Conservation (phyloP, 2,888 invertebrate species). For the Megaustenia siamemsis region DNA sequence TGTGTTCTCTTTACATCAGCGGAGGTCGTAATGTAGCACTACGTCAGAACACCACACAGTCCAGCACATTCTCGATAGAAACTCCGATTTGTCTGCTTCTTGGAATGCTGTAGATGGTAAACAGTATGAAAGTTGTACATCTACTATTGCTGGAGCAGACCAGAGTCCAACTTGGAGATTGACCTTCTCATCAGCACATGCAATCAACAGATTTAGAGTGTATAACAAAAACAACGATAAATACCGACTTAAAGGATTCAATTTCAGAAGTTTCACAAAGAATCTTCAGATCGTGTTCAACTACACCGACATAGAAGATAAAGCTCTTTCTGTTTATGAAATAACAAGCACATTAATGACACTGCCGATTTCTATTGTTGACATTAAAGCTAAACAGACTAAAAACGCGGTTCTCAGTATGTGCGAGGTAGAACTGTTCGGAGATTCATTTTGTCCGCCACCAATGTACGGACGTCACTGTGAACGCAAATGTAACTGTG, state of each 20-base stretch:
- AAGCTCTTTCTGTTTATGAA: background rate
- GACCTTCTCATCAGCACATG: background rate
- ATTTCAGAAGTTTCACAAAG: background rate
- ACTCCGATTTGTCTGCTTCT: background rate
- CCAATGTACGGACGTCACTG: background rate
- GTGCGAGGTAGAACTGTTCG: constrained; percentile 5
- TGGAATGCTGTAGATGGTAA: constrained; percentile 16
- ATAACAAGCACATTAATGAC: background rate
- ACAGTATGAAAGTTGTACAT: background rate
- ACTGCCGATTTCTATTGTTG: background rate
- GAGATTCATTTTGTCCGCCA: no score
- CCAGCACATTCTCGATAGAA: background rate
- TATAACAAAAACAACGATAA: background rate
- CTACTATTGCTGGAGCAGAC: background rate
- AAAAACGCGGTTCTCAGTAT: background rate
- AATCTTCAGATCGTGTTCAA: background rate
- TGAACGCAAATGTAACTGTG: constrained; percentile 5
- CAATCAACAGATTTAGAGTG: background rate
- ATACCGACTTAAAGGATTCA: background rate
- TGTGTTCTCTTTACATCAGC: constrained; percentile 25
- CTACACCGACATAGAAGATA: background rate
- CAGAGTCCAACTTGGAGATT: background rate
- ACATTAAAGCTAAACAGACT: background rate
- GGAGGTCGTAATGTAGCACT: constrained; percentile 27
- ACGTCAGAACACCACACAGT: background rate